Evolutionary conservation across 2,113 vertebrate species (phyloP), one percentile per base, ranked within the genome.

Genomic region (Channa maculata): DNA sequence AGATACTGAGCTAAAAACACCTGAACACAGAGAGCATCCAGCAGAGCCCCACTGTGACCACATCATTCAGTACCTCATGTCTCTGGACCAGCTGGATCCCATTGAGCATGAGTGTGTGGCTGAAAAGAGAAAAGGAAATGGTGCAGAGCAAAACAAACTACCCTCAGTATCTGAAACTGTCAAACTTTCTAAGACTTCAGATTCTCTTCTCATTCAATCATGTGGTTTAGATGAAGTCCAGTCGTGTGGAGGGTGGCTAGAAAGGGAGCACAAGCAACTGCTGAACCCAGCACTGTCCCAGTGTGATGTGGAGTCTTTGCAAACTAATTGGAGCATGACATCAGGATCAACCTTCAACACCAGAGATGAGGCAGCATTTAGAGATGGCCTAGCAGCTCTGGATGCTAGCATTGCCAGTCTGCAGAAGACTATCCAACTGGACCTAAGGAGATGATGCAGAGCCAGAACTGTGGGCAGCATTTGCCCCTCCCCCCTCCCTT

Each of bases 391-490:
- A 72, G 97, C 95, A 3, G 96, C 96, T 0, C 86, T 99, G 82
- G 98, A 99, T 58, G 97, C 96, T 53, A 97, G 96, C 82, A 98
- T 99, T 43, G 95, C 95, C 51, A 95, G 90, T 68, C 92, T 99
- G 64, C 96, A 98, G 92, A 95, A 87, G 63, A 97, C 96, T 0
- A 87, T 99, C 3, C 92, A 94, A 54, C 91, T 86, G 44, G 95
- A 93, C 55, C 74, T 91, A 39, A 94, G 92, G 81, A 89, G 91
- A 57, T 95, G 80, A 96, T 5, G 0, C 2, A 0, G 24, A 24
- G 1, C 24, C 24, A 24, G 24, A 24, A 24, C 24, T 24, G 24
- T 24, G 24, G 24, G 24, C 24, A 24, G 24, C 1, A n/a, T 24
- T 1, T 24, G 24, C 24, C 24, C 24, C 24, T 24, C 24, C 24